phyloP scores from a whole-genome alignment of 2,113 vertebrate species.

The Pluvianellus socialis region DNA sequence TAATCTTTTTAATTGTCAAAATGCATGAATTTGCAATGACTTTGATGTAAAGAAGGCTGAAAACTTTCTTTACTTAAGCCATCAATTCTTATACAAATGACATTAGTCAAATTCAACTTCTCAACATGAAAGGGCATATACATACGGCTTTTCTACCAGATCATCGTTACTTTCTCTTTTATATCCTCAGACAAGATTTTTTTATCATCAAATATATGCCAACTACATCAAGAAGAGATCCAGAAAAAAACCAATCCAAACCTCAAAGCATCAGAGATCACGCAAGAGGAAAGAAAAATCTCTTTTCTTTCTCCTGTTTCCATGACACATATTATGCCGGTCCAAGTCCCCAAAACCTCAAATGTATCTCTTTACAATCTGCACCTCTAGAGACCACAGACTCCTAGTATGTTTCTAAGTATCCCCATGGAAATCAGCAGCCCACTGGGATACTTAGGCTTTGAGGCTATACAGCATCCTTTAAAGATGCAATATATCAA shows the following conservation, averaged over 20 bases:
- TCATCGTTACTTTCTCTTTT: neutral
- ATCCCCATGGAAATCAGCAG: neutral
- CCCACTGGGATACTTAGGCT: neutral
- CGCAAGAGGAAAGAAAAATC: neutral
- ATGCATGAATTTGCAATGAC: neutral
- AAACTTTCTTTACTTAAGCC: neutral
- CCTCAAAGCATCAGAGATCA: constrained; percentile 16
- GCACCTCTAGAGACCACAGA: neutral
- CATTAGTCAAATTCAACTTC: neutral
- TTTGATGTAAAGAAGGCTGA: neutral
- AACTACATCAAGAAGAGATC: neutral
- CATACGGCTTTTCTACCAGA: neutral
- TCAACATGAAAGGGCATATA: neutral
- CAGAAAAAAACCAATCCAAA: neutral
- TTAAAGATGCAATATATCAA: neutral
- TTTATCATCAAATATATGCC: neutral
- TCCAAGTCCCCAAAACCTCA: constrained; percentile 20
- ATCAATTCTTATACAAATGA: neutral
- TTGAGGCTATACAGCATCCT: neutral
- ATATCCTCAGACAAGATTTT: neutral
- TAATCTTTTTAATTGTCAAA: neutral
- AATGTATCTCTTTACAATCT: neutral
- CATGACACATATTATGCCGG: neutral
- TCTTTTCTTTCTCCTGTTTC: neutral
- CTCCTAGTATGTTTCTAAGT: neutral